Conservation (phyloP, 2,888 invertebrate species). For the Smittia sp. region DNA sequence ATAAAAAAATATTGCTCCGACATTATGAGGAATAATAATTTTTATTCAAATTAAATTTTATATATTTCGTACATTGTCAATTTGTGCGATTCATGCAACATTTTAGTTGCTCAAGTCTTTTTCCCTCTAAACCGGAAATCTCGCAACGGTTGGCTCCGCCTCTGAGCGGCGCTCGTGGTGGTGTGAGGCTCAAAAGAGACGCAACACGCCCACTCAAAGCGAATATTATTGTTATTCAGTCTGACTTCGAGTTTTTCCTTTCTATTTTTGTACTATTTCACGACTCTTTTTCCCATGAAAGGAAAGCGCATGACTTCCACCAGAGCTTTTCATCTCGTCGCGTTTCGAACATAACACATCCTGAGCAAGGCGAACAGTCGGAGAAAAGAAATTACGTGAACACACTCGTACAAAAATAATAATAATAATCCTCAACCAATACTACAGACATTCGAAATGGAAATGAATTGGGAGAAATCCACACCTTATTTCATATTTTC, state of each 20-base stretch:
- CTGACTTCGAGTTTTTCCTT: slow-evolving; percentile 32
- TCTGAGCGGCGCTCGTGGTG: slow-evolving; percentile 3
- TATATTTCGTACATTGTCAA: slow-evolving; percentile 16
- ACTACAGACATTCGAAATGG: slow-evolving; percentile 41
- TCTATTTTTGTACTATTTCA: slow-evolving; percentile 35
- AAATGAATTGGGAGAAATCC: slow-evolving; percentile 40
- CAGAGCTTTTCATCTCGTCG: slow-evolving; percentile 9
- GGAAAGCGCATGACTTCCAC: slow-evolving; percentile 31
- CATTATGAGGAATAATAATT: slow-evolving; percentile 15
- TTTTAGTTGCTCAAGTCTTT: background rate
- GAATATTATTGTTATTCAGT: slow-evolving; percentile 24
- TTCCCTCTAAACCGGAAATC: slow-evolving; percentile 34
- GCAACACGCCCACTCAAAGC: slow-evolving; percentile 40
- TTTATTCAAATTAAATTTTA: slow-evolving; percentile 29
- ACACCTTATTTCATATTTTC: slow-evolving; percentile 42
- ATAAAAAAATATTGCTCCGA: background rate
- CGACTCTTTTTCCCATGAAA: slow-evolving; percentile 14
- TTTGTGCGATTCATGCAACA: background rate
- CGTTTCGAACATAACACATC: background rate
- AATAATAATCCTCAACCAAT: slow-evolving; percentile 40
- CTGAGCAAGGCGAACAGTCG: background rate
- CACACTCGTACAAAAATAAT: slow-evolving; percentile 35
- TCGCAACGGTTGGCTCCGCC: slow-evolving; percentile 32
- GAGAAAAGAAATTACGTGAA: slow-evolving; percentile 22
- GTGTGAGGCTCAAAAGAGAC: slow-evolving; percentile 33